These are phyloP conservation scores for Tenodera sinensis DNA, from an alignment of 2,888 invertebrate species.

Conservation along the genomic window DNA sequence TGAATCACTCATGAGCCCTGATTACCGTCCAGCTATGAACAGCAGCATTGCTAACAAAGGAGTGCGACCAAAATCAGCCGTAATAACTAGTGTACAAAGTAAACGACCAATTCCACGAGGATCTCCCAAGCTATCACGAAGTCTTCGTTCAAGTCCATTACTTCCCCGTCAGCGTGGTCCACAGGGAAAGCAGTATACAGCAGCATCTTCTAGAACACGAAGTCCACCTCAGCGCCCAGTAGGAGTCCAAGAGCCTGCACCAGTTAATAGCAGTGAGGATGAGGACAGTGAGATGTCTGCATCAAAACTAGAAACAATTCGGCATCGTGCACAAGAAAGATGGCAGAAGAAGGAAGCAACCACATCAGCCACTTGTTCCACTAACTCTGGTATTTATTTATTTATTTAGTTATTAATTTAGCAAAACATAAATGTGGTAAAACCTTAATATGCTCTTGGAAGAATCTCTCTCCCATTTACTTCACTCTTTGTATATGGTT, in stretches of 20 bases:
- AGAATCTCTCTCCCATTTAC: too few species aligned
- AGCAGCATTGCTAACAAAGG: not conserved
- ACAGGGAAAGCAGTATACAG: not conserved
- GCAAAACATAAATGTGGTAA: not conserved
- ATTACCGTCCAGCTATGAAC: conserved; percentile 53
- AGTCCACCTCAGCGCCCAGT: not conserved
- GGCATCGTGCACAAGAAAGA: conserved; percentile 53
- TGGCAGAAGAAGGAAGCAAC: conserved; percentile 40
- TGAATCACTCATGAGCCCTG: conserved; percentile 82
- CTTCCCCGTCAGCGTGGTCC: not conserved
- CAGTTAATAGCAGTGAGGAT: conserved; percentile 46
- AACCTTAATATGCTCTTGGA: not conserved
- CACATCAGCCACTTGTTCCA: not conserved
- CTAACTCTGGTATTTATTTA: not conserved
- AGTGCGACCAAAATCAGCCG: conserved; percentile 15
- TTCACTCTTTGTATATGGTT: too few species aligned
- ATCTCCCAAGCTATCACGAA: conserved; percentile 21
- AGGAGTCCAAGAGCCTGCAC: not conserved
- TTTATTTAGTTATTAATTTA: not conserved
- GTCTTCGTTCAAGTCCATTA: conserved; percentile 3
- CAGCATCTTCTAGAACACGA: not conserved
- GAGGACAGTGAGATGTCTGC: conserved; percentile 65
- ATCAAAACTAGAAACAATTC: conserved; percentile 63
- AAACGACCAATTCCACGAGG: conserved; percentile 7
- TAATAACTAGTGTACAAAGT: not conserved